Conservation (phyloP, 2,888 invertebrate genomes). For the Emmelina monodactyla region DNA sequence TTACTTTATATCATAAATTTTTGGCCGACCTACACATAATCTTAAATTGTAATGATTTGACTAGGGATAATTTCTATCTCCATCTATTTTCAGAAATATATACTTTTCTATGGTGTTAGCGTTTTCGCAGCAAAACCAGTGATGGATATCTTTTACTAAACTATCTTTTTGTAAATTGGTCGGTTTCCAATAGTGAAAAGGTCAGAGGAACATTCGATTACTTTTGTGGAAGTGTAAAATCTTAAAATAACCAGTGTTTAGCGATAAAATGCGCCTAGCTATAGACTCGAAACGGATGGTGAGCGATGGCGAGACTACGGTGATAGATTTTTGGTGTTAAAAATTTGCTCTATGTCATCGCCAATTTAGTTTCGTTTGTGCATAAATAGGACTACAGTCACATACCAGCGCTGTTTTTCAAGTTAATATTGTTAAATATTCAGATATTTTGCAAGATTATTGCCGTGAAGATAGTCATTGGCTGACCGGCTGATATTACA, state of each 20-base stretch:
- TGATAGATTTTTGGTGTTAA: slow-evolving; percentile 68
- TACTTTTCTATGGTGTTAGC: slow-evolving; percentile 69
- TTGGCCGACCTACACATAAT: slow-evolving; percentile 34
- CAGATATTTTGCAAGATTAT: slow-evolving; percentile 46
- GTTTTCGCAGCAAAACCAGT: slow-evolving; percentile 70
- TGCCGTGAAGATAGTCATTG: slow-evolving; percentile 63
- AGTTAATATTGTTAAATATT: slow-evolving; percentile 42
- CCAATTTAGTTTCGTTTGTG: slow-evolving; percentile 49
- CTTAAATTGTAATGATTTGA: no score
- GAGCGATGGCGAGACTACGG: slow-evolving; percentile 67
- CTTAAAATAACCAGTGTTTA: slow-evolving; percentile 52
- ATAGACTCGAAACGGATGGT: slow-evolving; percentile 63
- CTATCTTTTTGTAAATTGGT: slow-evolving; percentile 62
- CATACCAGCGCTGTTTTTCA: slow-evolving; percentile 48
- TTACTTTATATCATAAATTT: not conserved
- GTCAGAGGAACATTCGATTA: slow-evolving; percentile 47
- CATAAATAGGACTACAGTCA: slow-evolving; percentile 41
- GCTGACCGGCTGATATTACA: slow-evolving; percentile 68
- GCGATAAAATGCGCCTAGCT: slow-evolving; percentile 64
- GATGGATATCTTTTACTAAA: slow-evolving; percentile 70
- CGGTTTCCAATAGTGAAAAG: slow-evolving; percentile 49
- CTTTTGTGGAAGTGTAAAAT: slow-evolving; percentile 58
- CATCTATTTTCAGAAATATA: slow-evolving; percentile 77
- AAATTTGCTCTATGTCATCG: slow-evolving; percentile 64
- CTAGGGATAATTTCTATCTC: slow-evolving; percentile 66